Evolutionary conservation across 2,888 invertebrate genomes (phyloP), one percentile per base, ranked within the genome.

Genomic region (Euplexia lucipara): DNA sequence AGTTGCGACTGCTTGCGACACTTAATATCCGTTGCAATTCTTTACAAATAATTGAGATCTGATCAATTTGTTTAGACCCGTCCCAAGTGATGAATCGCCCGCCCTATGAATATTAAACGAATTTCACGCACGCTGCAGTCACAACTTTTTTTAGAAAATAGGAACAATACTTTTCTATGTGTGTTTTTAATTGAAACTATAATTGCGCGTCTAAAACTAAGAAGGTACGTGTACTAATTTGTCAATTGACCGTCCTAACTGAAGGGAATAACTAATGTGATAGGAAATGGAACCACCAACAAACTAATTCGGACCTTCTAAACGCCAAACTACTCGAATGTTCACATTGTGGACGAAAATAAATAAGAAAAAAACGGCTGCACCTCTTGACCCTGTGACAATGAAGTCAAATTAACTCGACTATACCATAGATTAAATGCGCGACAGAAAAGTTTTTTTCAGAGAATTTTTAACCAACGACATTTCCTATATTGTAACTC

Each of bases 1-100:
- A 51, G 66, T 86, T 87, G 65, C 84, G 57, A 80, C 78, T 85
- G 57, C 69, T 86, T 87, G 65, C 84, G 57, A 80, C 78, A 86
- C 60, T 70, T 52, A 63, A 70, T 65, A 62, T 64, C 62, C 70
- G 64, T 61, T 67, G 84, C 85, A 83, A 86, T 73, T 72, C 67
- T 83, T 73, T 79, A 75, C 63, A 79, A 83, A 83, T 73, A 71
- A 71, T 71, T 65, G 61, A 65, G 73, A 67, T 76, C 60, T 53
- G 61, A 56, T 67, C 58, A 62, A 58, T 64, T 64, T 69, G 47
- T 66, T 68, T 57, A 62, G 60, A 58, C 44, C 41, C 32, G 65
- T 66, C 64, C 10, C 22, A 22, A 63, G 20, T 6, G 22, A 32
- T 48, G 44, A 51, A 14, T n/a, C 45, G 39, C 30, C 14, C 37